Conservation (phyloP, 2,113 vertebrate genomes). For the Nothoprocta pentlandii region DNA sequence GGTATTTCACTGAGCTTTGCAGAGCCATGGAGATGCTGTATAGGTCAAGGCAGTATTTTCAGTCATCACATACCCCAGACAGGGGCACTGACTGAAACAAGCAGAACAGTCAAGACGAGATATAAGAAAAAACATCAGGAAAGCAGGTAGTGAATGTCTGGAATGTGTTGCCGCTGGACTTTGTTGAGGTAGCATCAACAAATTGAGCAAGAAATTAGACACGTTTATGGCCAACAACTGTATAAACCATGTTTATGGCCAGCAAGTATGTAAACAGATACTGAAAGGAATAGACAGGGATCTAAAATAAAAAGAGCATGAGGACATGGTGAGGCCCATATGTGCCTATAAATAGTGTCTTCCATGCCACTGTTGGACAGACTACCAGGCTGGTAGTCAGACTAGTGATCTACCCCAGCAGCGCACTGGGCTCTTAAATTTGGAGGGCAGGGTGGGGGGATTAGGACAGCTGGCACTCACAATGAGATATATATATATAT, state of each 20-base stretch:
- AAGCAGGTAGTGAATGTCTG: not conserved
- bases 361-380: not conserved
- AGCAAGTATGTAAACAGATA: not conserved
- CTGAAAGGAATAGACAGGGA: not conserved
- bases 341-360: not conserved
- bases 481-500: not conserved
- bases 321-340: not conserved
- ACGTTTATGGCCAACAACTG: not conserved
- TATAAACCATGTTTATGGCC: not conserved
- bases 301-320: not conserved
- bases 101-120: not conserved
- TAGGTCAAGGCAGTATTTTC: accelerated
- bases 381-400: accelerated
- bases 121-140: not conserved
- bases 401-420: not conserved
- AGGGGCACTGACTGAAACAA: not conserved
- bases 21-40: not conserved
- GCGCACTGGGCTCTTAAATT: not conserved
- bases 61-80: not conserved
- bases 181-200: not conserved
- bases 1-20: not conserved
- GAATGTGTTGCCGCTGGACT: not conserved
- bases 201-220: not conserved
- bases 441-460: not conserved
- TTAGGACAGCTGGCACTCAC: not conserved